Percentiles rank a stretch among this genome's conserved stretches.
phyloP scores from a whole-genome alignment of 2,888 invertebrate genomes.

The Volucella inflata region DNA sequence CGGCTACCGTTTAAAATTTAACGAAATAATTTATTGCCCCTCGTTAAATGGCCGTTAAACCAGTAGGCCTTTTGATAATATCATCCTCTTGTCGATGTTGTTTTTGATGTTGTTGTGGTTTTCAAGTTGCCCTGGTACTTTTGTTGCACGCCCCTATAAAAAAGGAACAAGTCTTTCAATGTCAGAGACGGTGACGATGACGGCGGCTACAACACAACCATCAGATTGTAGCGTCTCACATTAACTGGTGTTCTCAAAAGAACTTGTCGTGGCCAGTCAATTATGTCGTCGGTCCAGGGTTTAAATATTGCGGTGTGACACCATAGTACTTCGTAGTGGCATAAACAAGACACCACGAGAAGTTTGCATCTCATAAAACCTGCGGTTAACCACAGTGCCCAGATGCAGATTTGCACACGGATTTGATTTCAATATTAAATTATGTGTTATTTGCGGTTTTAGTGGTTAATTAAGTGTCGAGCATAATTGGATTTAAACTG shows the following conservation, averaged over 20 bases:
- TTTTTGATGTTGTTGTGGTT: slow-evolving; percentile 19
- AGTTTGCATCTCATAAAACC: slow-evolving; percentile 64
- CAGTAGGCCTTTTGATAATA: slow-evolving; percentile 45
- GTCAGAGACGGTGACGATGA: background rate
- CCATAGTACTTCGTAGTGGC: slow-evolving; percentile 32
- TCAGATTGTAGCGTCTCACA: slow-evolving; percentile 24
- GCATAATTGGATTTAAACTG: slow-evolving; percentile 66
- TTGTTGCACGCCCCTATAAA: slow-evolving; percentile 64
- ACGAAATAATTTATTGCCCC: slow-evolving; percentile 71
- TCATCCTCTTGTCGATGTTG: slow-evolving; percentile 18
- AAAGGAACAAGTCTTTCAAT: background rate
- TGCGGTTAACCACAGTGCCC: slow-evolving; percentile 52
- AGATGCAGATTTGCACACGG: slow-evolving; percentile 62
- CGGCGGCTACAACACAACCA: slow-evolving; percentile 23
- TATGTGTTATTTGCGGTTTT: slow-evolving; percentile 74
- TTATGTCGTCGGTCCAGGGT: slow-evolving; percentile 64
- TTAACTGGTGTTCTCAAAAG: slow-evolving; percentile 22
- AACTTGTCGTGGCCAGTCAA: slow-evolving; percentile 71
- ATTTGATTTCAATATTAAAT: slow-evolving; percentile 74
- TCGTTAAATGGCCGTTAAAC: slow-evolving; percentile 64
- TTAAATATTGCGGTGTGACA: slow-evolving; percentile 41
- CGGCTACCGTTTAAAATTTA: slow-evolving; percentile 69
- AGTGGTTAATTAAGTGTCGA: slow-evolving; percentile 73
- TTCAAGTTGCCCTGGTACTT: slow-evolving; percentile 9
- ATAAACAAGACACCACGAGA: slow-evolving; percentile 23